Base-by-base conservation (phyloP, 2,113 vertebrate species). In the Notechis scutatus region DNA sequence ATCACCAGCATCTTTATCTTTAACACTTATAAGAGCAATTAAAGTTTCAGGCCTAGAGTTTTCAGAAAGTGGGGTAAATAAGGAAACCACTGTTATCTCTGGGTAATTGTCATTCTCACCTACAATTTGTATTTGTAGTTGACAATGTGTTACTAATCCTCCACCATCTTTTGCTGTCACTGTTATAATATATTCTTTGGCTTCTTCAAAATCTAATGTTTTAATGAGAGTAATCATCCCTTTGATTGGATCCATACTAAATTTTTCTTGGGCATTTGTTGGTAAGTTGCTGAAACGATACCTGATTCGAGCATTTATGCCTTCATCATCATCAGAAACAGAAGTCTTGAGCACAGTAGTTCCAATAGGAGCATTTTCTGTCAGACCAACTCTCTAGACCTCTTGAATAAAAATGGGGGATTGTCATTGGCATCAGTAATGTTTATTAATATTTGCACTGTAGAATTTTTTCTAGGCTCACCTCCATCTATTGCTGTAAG, bases 81-180 rank as follows among this genome's bases (percentile, higher is more conserved):
- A 93, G 55, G 97, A 97, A 59, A 94, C 97, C 1, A 97, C 74
- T 2, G 92, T 95, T 24, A 97, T 93, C 34, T 94, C 94, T 14
- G 97, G 98, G 2, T 95, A 8, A 86, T 98, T 98, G 91, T 98
- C 98, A 96, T 98, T 98, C 8, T 97, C 91, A 92, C 98, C 98
- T 8, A 96, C 50, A 0, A 98, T 93, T 52, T 97, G 96, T 10
- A 98, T 95, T 0, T 96, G 93, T 1, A 98, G 94, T 91, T 98
- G 97, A 85, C 97, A 97, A 0, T 97, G 95, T 91, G 97, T 97
- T 0, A 95, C 92, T 20, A 97, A 93, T 0, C 97, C 97, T 2
- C 97, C 98, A 1, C 97, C 96, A 56, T 98, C 98, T 91, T 94
- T 96, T 26, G 97, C 97, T 10, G 96, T 96, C 2, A 98, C 89